phyloP scores from a whole-genome alignment of 2,113 vertebrate genomes.

The Corapipo altera region DNA sequence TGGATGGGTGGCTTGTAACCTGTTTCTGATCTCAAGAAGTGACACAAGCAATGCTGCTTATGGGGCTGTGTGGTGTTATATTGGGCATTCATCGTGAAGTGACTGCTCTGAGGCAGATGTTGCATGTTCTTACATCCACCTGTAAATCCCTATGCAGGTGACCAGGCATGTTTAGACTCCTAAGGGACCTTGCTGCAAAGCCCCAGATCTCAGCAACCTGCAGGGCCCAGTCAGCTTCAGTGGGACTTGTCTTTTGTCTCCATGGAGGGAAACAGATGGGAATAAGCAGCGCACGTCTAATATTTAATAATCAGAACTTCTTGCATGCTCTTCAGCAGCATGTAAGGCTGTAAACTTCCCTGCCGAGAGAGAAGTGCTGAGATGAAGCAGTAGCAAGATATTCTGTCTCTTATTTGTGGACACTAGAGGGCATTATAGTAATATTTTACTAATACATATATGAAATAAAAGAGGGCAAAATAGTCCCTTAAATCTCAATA shows the following conservation, averaged over 20 bases:
- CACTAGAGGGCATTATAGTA: constrained; percentile 42
- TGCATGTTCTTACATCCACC: not conserved
- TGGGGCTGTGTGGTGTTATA: not conserved
- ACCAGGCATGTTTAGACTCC: not conserved
- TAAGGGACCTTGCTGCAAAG: not conserved
- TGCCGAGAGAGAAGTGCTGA: not conserved
- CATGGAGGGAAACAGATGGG: not conserved
- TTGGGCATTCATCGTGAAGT: not conserved
- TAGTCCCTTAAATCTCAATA: not conserved
- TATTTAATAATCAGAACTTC: not conserved
- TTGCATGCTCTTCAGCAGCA: not conserved
- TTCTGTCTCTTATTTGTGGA: not conserved
- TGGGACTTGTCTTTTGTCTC: not conserved
- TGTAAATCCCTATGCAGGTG: not conserved
- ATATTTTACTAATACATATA: not conserved
- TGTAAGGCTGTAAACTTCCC: not conserved
- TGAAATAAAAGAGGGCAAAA: not conserved
- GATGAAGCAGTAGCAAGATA: not conserved
- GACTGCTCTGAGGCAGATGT: not conserved
- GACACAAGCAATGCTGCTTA: not conserved
- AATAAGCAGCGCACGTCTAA: not conserved
- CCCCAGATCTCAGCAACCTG: not conserved
- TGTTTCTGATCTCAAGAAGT: not conserved
- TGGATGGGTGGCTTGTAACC: not conserved
- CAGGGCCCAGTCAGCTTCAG: not conserved